Evolutionary conservation across 35 echinoderm and acorn worm species (phyloP).

Genomic region (Ophiothrix spiculata): DNA sequence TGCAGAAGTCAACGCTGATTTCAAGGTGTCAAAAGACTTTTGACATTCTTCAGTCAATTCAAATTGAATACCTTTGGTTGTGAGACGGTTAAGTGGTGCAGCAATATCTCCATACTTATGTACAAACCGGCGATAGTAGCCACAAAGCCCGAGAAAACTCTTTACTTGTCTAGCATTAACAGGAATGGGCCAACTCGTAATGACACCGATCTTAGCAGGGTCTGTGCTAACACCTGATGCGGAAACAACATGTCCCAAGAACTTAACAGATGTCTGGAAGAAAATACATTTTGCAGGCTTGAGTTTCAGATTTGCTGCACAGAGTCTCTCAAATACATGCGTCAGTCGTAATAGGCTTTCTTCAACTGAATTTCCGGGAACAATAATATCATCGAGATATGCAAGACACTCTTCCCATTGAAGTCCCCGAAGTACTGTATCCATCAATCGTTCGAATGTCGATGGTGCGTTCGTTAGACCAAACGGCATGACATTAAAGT

Average conservation of each 20-base stretch:
- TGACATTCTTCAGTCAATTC: conserved; percentile 27
- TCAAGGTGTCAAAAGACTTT: conserved; percentile 15
- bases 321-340: background rate
- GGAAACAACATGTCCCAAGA: conserved; percentile 16
- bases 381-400: too few species aligned
- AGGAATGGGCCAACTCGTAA: conserved; percentile 24
- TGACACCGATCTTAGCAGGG: conserved; percentile 10
- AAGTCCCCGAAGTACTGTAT: too few species aligned
- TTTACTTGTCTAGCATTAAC: background rate
- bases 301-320: background rate
- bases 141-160: conserved; percentile 23
- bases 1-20: background rate
- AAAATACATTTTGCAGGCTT: conserved; percentile 36
- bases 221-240: conserved; percentile 19
- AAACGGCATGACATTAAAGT: conserved; percentile 68
- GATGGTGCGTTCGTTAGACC: too few species aligned
- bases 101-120: conserved; percentile 15
- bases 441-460: too few species aligned
- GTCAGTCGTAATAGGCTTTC: background rate
- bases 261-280: background rate
- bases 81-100: conserved; percentile 24
- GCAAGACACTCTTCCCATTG: too few species aligned
- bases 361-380: too few species aligned
- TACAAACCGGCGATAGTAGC: conserved; percentile 31
- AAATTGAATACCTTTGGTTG: conserved; percentile 25